Conservation (phyloP, 2,113 vertebrate genomes). For the Caranx ignobilis region DNA sequence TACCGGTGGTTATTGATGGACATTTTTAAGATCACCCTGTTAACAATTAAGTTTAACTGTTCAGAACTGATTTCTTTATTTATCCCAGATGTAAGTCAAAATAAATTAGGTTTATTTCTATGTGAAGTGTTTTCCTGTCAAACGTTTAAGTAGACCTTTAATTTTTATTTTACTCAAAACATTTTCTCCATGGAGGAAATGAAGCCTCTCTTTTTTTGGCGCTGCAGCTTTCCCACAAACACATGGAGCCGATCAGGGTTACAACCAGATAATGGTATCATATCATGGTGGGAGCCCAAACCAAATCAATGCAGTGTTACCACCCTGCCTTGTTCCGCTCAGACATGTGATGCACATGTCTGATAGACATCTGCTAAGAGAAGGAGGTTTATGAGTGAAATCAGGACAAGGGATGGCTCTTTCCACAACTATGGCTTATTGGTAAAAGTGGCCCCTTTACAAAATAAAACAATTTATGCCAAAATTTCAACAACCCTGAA, state of each 20-base stretch:
- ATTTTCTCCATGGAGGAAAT: slow-evolving; percentile 22
- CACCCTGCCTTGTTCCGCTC: slow-evolving; percentile 43
- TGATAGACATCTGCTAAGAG: slow-evolving; percentile 37
- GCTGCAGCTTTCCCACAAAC: slow-evolving; percentile 49
- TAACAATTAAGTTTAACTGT: neutral
- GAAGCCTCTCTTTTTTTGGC: slow-evolving; percentile 31
- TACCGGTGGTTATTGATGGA: neutral
- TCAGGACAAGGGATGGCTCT: slow-evolving; percentile 24
- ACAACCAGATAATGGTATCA: slow-evolving; percentile 65
- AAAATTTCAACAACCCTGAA: slow-evolving; percentile 25
- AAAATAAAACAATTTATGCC: slow-evolving; percentile 22
- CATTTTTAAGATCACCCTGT: neutral
- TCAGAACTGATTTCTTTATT: too few relatives aligned
- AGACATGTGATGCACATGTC: slow-evolving; percentile 46
- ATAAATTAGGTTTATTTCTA: neutral
- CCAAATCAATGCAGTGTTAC: slow-evolving; percentile 44
- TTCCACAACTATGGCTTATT: slow-evolving; percentile 34
- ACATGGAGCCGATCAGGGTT: slow-evolving; percentile 69
- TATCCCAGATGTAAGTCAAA: neutral
- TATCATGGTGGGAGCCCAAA: slow-evolving; percentile 55
- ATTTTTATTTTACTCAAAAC: neutral
- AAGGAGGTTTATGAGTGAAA: slow-evolving; percentile 28
- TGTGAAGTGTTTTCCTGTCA: neutral
- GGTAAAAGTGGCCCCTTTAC: slow-evolving; percentile 20
- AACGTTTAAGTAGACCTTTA: neutral